Evolutionary conservation across 1,140 invertebrate species (phyloP).

Genomic region (Notospermus geniculatus): DNA sequence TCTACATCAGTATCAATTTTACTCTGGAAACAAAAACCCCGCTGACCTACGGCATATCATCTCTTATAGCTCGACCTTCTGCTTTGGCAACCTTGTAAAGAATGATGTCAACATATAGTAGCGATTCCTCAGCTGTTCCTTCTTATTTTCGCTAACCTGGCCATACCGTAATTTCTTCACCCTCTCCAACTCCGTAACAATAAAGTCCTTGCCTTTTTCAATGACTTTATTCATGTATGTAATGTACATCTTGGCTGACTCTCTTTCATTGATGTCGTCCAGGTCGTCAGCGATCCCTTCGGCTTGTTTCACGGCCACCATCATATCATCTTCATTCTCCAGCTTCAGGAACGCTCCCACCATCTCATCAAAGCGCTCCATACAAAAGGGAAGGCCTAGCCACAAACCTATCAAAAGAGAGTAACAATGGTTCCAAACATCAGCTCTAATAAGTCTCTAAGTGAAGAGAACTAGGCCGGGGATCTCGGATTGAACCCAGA

Average conservation of each 20-base stretch:
- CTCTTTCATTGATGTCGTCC: constrained; percentile 34
- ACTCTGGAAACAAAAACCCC: no score
- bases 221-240: constrained; percentile 80
- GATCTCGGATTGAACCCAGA: no score
- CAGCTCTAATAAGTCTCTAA: background rate
- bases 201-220: constrained; percentile 78
- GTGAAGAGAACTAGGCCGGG: background rate
- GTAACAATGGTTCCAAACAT: no score
- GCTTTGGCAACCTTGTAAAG: constrained; percentile 19
- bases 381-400: constrained; percentile 81
- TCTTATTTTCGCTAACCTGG: constrained; percentile 87
- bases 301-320: constrained; percentile 61
- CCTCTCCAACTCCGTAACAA: constrained; percentile 74
- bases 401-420: constrained; percentile 65
- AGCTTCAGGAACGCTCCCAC: constrained; percentile 69
- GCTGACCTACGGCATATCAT: no score
- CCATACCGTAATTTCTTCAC: constrained; percentile 77
- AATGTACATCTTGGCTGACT: constrained; percentile 75
- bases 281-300: constrained; percentile 34
- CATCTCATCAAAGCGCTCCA: constrained; percentile 79
- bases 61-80: constrained; percentile 57
- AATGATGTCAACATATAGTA: constrained; percentile 89
- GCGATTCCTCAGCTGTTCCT: constrained; percentile 73
- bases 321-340: constrained; percentile 57
- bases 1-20: no score